phyloP scores from a whole-genome alignment of 1,140 invertebrate genomes.

The Aplysia californica region DNA sequence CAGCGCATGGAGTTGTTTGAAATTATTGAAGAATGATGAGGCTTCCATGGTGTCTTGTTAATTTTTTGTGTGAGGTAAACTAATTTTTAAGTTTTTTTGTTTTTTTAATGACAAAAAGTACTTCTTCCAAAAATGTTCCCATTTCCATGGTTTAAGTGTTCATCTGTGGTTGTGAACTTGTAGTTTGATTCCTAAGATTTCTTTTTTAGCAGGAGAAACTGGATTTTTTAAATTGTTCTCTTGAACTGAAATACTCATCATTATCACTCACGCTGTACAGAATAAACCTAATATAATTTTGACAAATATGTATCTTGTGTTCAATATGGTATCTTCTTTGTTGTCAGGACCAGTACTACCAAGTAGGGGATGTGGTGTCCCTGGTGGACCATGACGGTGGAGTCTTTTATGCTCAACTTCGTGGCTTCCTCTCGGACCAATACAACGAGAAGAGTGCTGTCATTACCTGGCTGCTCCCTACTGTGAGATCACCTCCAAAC shows the following conservation, averaged over 20 bases:
- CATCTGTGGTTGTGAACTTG: background rate
- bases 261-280: background rate
- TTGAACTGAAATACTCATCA: background rate
- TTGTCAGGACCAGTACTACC: conserved; percentile 80
- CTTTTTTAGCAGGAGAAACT: background rate
- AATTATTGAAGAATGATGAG: conserved; percentile 11
- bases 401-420: conserved; percentile 89
- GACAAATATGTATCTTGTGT: background rate
- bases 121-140: too few relatives aligned
- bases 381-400: conserved; percentile 81
- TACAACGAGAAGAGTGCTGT: conserved; percentile 94
- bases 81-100: background rate
- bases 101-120: background rate
- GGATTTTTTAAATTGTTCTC: too few relatives aligned
- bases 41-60: too few relatives aligned
- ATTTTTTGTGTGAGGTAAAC: too few relatives aligned
- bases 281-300: background rate
- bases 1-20: background rate
- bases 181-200: background rate
- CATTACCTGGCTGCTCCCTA: conserved; percentile 92
- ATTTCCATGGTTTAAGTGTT: too few relatives aligned
- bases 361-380: conserved; percentile 92
- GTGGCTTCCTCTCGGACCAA: conserved; percentile 89
- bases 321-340: background rate
- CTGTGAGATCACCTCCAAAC: conserved; percentile 80